Conservation (phyloP, 2,888 invertebrate genomes). For the Periphyllus acericola region DNA sequence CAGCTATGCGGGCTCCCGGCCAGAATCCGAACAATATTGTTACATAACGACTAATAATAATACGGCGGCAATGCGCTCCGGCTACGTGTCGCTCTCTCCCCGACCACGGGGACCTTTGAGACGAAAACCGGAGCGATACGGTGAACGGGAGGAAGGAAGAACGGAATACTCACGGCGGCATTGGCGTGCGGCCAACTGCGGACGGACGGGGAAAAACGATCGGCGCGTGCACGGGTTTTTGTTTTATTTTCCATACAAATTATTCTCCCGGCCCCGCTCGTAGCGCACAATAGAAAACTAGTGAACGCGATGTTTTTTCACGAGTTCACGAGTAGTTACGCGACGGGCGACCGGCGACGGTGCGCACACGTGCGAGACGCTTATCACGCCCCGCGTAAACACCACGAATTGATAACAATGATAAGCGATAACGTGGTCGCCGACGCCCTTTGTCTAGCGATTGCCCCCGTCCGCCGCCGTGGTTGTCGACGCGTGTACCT, state of each 20-base stretch:
- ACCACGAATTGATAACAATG: neutral
- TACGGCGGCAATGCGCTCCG: neutral
- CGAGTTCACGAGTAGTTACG: neutral
- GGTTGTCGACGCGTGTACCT: too few species aligned
- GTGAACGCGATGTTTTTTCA: neutral
- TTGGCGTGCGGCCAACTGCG: neutral
- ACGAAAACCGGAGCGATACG: neutral
- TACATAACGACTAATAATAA: slow-evolving; percentile 56
- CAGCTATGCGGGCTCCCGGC: slow-evolving; percentile 34
- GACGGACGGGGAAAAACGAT: neutral
- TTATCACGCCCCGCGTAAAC: neutral
- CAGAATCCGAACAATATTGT: slow-evolving; percentile 27
- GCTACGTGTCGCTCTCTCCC: too few species aligned
- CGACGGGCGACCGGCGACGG: neutral
- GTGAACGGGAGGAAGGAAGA: neutral
- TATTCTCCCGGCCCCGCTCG: too few species aligned
- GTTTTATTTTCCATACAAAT: neutral
- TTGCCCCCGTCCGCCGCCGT: too few species aligned
- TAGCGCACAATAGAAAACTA: neutral
- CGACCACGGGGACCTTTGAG: neutral
- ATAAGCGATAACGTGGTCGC: neutral
- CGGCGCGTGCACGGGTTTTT: neutral
- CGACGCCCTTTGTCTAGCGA: neutral
- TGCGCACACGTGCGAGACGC: neutral
- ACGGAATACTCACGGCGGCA: neutral